A percentile compares a stretch with the other conserved stretches of the same genome.
phyloP scores from a whole-genome alignment of 2,113 vertebrate genomes.

The Cyanoramphus novaezelandiae region DNA sequence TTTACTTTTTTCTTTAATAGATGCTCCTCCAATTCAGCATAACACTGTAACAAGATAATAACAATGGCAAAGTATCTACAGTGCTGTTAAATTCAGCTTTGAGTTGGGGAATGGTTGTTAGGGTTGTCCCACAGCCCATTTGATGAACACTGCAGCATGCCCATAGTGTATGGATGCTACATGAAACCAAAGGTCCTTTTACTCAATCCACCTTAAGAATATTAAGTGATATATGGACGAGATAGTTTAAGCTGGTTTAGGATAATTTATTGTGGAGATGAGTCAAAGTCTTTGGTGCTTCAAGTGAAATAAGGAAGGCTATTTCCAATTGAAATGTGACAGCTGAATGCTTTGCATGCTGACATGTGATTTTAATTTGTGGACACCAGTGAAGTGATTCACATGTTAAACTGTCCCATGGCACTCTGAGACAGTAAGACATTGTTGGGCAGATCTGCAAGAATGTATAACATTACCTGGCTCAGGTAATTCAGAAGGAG shows the following conservation, averaged over 20 bases:
- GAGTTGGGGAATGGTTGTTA: background rate
- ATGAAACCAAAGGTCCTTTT: background rate
- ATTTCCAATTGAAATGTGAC: background rate
- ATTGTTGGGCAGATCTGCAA: background rate
- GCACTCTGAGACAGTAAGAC: background rate
- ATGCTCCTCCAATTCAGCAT: background rate
- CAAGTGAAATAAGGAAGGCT: background rate
- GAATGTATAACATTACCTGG: background rate
- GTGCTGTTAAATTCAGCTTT: background rate
- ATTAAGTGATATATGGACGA: background rate
- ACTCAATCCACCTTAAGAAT: background rate
- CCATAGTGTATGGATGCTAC: background rate
- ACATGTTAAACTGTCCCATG: background rate
- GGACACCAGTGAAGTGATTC: background rate
- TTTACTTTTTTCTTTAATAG: background rate
- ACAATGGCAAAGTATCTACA: background rate
- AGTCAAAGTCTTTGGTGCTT: background rate
- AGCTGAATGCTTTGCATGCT: background rate
- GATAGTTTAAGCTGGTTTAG: background rate
- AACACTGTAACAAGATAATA: background rate
- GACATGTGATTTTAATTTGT: background rate
- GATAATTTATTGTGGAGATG: background rate
- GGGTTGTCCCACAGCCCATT: background rate
- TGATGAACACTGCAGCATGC: background rate
- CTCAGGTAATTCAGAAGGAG: background rate